Evolutionary conservation across 2,797 vertebrate species (phyloP), one percentile per base, ranked within the genome.

Genomic region (Otolemur crassicaudatus): DNA sequence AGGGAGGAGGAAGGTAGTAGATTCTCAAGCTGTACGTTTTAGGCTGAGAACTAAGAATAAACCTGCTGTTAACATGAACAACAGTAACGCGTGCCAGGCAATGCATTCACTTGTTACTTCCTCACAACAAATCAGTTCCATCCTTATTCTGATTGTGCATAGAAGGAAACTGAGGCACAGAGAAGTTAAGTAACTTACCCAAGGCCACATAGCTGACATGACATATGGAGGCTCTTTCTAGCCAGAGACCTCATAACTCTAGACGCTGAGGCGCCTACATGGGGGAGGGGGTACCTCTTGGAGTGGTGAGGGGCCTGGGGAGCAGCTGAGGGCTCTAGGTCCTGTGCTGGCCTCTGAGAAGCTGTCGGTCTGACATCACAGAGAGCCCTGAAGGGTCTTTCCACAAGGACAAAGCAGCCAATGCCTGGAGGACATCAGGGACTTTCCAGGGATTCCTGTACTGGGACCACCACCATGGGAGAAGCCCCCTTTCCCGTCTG

Each of bases 41-140:
- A 5, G 94, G 76, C 72, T 73, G 34, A 34, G 72, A 69, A 69
- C 90, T 80, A 76, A 87, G 87, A 93, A 94, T 84, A 81, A 81
- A 40, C 58, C 27, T 22, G 7, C 85, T 12, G 4, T 34, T 73
- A 53, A 43, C 58, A 69, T 49, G 58, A 43, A 56, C n/a, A 43
- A 43, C n/a, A 79, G 37, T 10, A 22, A 9, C 67, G 40, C 58
- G 49, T 61, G 40, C 77, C 31, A 69, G 67, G 49, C 75, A 13
- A 16, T 19, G 17, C 49, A 0, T 37, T 46, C 8, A 63, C 65
- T 87, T 93, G 6, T 11, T 70, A 10, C 37, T 63, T 67, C 49
- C 73, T 72, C 31, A 13, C 20, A 9, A 10, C 7, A 14, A 2
- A 7, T 27, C 25, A 1, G 86, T 29, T 29, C 70, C 12, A 3